These are phyloP conservation scores for Xestia c-nigrum DNA, from an alignment of 2,888 invertebrate genomes.

Conservation along the genomic window DNA sequence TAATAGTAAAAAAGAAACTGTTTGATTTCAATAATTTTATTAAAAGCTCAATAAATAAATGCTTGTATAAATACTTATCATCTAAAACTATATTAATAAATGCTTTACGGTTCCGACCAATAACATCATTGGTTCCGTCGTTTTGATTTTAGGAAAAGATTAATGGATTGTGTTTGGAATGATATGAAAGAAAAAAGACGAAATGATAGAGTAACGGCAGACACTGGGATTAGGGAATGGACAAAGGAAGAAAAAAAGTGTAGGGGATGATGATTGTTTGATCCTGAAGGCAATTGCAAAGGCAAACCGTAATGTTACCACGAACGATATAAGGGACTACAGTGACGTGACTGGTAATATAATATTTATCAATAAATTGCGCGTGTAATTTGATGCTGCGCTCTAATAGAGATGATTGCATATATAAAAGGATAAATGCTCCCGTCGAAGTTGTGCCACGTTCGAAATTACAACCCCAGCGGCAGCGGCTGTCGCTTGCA, in stretches of 20 bases:
- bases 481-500: neutral
- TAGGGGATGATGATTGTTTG: neutral
- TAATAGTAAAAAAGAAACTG: neutral
- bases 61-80: neutral
- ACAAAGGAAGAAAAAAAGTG: neutral
- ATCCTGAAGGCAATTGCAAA: neutral
- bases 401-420: neutral
- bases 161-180: neutral
- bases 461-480: neutral
- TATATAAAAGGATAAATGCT: neutral
- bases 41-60: constrained; percentile 9
- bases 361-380: neutral
- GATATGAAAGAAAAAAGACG: neutral
- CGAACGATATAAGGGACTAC: neutral
- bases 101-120: neutral
- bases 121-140: too few species aligned
- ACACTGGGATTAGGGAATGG: neutral
- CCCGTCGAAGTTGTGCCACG: neutral
- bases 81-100: constrained; percentile 3
- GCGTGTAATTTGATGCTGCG: neutral
- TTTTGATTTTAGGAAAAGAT: neutral
- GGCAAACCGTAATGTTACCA: neutral
- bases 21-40: neutral
- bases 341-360: neutral
- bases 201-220: too few species aligned